phyloP scores from a whole-genome alignment of 1,140 invertebrate species.

The Sinonovacula constricta region DNA sequence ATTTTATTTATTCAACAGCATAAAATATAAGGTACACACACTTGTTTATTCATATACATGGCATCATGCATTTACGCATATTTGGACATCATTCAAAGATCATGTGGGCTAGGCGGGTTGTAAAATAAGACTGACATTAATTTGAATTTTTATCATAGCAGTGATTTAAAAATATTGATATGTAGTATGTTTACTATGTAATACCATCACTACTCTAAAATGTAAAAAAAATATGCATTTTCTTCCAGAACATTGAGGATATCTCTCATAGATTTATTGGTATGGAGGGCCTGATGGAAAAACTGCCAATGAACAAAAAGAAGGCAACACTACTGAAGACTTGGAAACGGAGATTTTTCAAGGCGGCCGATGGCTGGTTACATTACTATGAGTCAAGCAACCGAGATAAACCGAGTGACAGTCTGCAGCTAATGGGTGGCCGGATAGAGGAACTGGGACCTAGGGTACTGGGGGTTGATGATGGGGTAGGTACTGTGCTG shows the following conservation, averaged over 20 bases:
- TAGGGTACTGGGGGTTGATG: constrained; percentile 81
- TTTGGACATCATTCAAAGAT: background rate
- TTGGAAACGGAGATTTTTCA: constrained; percentile 82
- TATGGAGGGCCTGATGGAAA: constrained; percentile 80
- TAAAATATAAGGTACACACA: background rate
- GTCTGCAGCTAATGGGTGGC: constrained; percentile 81
- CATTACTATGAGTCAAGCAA: constrained; percentile 80
- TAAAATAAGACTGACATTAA: constrained; percentile 8
- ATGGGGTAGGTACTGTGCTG: constrained; percentile 78
- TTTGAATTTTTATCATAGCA: background rate
- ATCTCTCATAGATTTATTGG: constrained; percentile 71
- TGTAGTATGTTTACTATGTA: background rate
- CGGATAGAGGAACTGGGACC: constrained; percentile 80
- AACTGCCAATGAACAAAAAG: constrained; percentile 81
- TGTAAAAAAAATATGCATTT: background rate
- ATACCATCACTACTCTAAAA: background rate
- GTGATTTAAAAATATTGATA: background rate
- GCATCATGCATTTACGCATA: too few species aligned
- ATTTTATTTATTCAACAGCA: too few species aligned
- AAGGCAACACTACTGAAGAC: constrained; percentile 83
- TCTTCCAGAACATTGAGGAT: constrained; percentile 71
- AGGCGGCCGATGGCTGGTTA: constrained; percentile 80
- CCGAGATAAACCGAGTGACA: constrained; percentile 79
- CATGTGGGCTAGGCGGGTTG: background rate
- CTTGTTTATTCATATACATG: too few species aligned